Conservation (phyloP, 2,113 vertebrate genomes). For the Elephantulus edwardii region DNA sequence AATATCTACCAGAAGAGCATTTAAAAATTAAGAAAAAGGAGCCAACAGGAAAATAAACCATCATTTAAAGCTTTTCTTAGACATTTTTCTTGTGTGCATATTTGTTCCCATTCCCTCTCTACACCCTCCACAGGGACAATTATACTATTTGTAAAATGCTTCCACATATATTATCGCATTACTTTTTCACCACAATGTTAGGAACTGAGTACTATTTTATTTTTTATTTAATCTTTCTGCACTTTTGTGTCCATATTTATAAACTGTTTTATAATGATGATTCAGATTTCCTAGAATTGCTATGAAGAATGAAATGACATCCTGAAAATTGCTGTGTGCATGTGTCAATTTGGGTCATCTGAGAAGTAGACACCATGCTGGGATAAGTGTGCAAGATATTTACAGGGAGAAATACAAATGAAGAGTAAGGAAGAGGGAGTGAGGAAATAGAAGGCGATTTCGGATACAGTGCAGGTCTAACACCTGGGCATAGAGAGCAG, state of each 20-base stretch:
- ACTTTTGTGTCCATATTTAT: background rate
- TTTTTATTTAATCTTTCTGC: background rate
- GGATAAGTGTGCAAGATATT: background rate
- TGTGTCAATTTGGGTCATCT: background rate
- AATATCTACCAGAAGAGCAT: background rate
- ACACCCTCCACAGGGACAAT: background rate
- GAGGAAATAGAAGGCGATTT: background rate
- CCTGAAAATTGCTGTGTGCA: background rate
- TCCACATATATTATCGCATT: background rate
- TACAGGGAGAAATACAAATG: background rate
- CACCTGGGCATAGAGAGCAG: background rate
- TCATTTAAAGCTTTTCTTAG: background rate
- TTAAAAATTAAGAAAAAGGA: background rate
- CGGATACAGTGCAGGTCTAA: background rate
- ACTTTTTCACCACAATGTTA: background rate
- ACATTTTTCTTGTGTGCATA: background rate
- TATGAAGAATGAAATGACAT: slow-evolving; percentile 21
- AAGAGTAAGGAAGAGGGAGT: background rate
- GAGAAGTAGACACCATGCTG: background rate
- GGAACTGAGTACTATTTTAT: background rate
- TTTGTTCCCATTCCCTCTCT: background rate
- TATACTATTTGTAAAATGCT: background rate
- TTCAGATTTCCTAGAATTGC: background rate
- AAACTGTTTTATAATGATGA: background rate
- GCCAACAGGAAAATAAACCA: background rate